Evolutionary conservation across 2,113 vertebrate species (phyloP).

Genomic region (Crotalus horridus): DNA sequence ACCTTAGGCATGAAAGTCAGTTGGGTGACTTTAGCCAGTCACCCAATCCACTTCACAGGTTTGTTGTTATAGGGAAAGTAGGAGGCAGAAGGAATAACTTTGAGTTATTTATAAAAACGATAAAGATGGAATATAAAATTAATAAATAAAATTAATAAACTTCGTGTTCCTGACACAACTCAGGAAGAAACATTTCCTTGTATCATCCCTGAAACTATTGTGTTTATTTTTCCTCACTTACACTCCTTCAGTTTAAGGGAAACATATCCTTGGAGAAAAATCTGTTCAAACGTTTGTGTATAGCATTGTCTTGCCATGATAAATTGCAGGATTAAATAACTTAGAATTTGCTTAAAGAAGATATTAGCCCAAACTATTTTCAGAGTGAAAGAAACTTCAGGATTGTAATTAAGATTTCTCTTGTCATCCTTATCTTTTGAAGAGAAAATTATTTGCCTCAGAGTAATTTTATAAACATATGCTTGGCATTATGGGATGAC

Average conservation of each 20-base stretch:
- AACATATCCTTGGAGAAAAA: not conserved
- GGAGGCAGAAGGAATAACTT: not conserved
- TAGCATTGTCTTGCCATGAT: not conserved
- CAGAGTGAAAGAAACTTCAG: slow-evolving; percentile 36
- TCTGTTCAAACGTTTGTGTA: not conserved
- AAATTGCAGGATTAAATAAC: not conserved
- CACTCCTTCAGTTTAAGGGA: not conserved
- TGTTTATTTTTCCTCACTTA: not conserved
- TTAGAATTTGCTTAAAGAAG: not conserved
- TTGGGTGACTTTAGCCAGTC: not conserved
- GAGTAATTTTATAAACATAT: slow-evolving; percentile 64
- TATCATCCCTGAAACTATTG: not conserved
- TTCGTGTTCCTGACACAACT: not conserved
- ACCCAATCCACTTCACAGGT: not conserved
- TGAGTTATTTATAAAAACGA: not conserved
- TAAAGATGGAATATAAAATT: not conserved
- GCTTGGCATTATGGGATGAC: slow-evolving; percentile 53
- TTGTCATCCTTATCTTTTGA: slow-evolving; percentile 43
- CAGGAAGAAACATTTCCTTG: not conserved
- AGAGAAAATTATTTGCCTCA: slow-evolving; percentile 40
- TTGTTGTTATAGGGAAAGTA: too few species aligned
- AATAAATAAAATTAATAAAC: not conserved
- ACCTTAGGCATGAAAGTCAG: not conserved
- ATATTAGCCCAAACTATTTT: not conserved
- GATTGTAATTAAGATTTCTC: slow-evolving; percentile 60